A percentile compares a stretch with the other conserved stretches of the same genome.
phyloP scores from a whole-genome alignment of 1,140 invertebrate genomes.

The Brevipalpus yothersi region DNA sequence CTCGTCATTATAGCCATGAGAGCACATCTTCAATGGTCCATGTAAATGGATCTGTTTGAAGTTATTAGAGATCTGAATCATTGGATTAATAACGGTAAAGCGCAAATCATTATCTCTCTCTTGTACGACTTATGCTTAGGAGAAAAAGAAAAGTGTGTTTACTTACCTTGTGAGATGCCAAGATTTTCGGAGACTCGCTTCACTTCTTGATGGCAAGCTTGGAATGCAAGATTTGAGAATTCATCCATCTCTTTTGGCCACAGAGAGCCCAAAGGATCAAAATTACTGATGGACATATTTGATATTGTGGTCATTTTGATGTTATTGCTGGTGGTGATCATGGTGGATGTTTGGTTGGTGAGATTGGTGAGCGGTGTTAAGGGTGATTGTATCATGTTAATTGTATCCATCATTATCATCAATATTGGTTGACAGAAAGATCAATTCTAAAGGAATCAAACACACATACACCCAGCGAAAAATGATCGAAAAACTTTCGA shows the following conservation, averaged over 20 bases:
- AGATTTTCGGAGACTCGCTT: background rate
- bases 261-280: background rate
- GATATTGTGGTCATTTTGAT: background rate
- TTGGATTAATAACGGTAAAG: background rate
- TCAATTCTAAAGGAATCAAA: background rate
- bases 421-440: background rate
- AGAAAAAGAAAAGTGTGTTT: too few species aligned
- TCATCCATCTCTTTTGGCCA: background rate
- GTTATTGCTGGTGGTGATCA: background rate
- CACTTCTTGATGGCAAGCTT: background rate
- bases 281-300: background rate
- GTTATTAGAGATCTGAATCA: conserved; percentile 27
- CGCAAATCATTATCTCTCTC: background rate
- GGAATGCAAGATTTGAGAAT: background rate
- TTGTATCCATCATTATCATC: background rate
- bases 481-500: background rate
- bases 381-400: background rate
- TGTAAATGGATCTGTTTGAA: conserved; percentile 26
- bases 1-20: conserved; percentile 59
- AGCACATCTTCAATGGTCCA: conserved; percentile 60
- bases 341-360: background rate
- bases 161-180: background rate
- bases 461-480: background rate
- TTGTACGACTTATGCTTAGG: too few species aligned
- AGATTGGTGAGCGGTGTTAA: background rate